Conservation (phyloP, 2,888 invertebrate genomes). For the Diarsia brunnea region DNA sequence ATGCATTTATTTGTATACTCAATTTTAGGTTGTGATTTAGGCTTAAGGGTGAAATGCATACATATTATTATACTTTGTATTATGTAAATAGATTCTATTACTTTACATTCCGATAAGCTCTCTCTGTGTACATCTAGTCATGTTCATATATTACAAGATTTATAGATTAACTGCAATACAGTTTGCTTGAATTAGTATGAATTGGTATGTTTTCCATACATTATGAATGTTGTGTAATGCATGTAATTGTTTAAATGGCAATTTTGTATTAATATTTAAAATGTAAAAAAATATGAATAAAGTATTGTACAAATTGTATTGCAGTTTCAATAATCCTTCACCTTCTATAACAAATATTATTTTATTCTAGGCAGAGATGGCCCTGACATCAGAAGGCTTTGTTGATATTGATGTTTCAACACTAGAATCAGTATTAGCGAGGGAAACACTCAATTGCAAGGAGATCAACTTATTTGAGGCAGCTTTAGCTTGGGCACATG, state of each 20-base stretch:
- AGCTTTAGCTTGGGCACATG: conserved; percentile 97
- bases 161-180: conserved; percentile 87
- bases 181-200: conserved; percentile 76
- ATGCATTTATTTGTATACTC: conserved; percentile 75
- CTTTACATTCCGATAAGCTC: conserved; percentile 68
- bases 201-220: conserved; percentile 71
- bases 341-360: conserved; percentile 72
- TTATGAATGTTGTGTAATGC: conserved; percentile 78
- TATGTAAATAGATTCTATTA: conserved; percentile 59
- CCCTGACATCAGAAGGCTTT: conserved; percentile 98
- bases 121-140: conserved; percentile 76
- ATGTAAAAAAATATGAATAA: conserved; percentile 81
- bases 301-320: conserved; percentile 89
- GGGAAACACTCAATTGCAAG: conserved; percentile 98
- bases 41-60: conserved; percentile 72
- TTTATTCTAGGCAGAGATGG: conserved; percentile 96
- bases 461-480: conserved; percentile 98
- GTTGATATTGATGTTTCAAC: conserved; percentile 98
- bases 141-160: conserved; percentile 63
- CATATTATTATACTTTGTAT: conserved; percentile 53
- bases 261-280: conserved; percentile 79
- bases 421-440: conserved; percentile 96
- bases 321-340: conserved; percentile 88
- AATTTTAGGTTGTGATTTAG: conserved; percentile 87
- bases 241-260: conserved; percentile 79